A percentile compares a stretch with the other conserved stretches of the same genome.
Evolutionary conservation across 2,888 invertebrate species (phyloP).

Genomic region (Brachylomia viminalis): DNA sequence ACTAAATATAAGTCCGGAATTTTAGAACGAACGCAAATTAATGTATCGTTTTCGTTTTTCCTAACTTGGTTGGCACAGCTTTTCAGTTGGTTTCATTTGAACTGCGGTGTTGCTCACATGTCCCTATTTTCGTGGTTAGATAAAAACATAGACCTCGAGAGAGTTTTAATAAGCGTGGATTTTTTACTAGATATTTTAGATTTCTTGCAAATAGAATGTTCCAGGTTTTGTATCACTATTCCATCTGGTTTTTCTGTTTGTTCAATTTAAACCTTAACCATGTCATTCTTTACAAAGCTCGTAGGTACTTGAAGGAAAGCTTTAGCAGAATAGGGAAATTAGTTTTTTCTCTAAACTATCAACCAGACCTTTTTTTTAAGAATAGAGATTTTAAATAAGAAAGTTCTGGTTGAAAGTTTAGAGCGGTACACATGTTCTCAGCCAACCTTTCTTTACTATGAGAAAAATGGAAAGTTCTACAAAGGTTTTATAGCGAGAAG

Average conservation of each 20-base stretch:
- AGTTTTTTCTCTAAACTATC: too few species aligned
- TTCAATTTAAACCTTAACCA: constrained; percentile 22
- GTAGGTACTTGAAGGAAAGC: not conserved
- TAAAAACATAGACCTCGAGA: not conserved
- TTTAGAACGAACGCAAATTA: constrained; percentile 61
- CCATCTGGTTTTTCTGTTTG: not conserved
- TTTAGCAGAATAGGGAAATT: not conserved
- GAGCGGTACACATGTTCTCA: too few species aligned
- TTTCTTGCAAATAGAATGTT: not conserved
- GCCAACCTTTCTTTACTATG: not conserved
- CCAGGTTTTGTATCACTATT: constrained; percentile 8
- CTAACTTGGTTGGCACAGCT: constrained; percentile 56
- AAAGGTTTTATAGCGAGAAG: not conserved
- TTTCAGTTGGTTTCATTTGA: not conserved
- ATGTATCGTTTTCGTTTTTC: constrained; percentile 61
- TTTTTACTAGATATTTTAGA: constrained; percentile 6
- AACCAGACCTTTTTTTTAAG: too few species aligned
- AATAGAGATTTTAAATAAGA: too few species aligned
- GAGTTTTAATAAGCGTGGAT: not conserved
- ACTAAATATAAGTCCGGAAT: constrained; percentile 67
- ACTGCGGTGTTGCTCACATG: constrained; percentile 13
- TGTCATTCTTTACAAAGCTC: not conserved
- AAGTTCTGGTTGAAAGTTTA: too few species aligned
- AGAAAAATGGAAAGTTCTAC: not conserved
- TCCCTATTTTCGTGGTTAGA: not conserved